Evolutionary conservation across 2,113 vertebrate genomes (phyloP), one percentile per base, ranked within the genome.

Genomic region (Psittacara wagleri): DNA sequence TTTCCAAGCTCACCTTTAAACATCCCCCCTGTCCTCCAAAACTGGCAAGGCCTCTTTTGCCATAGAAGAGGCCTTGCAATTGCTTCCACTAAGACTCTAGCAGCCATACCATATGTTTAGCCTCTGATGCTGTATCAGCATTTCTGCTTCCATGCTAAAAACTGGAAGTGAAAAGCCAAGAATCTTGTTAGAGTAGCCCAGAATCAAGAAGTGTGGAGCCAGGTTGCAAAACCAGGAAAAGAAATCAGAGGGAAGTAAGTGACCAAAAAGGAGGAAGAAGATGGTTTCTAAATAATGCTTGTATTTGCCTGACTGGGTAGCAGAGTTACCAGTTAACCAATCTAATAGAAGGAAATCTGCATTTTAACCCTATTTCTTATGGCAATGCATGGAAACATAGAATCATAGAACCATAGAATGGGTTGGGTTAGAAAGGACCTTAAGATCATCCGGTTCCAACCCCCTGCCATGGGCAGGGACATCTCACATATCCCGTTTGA

Each of bases 81-180:
- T 5, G 0, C 35, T 64, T 77, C 10, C 68, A 78, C 11, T 20
- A 17, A 66, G 59, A 49, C 24, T 59, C 39, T 2, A 55, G 62
- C 49, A 78, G 83, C 72, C 22, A 17, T 31, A 15, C 37, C 74
- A 67, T 2, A 7, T 25, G 35, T 3, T 4, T 35, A 73, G 74
- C 62, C 28, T 48, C 83, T 64, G 7, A 0, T n/a, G 86, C 86
- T 91, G 46, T 52, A 48, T 80, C 91, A 96, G 91, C 92, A 54
- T 80, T 48, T 91, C 88, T 90, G 52, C 43, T 92, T 64, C 91
- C 62, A 61, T n/a, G 33, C 62, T 61, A 37, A 74, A 79, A 96
- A 91, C 73, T 85, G 83, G 94, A 97, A 96, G 86, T 88, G 80
- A 95, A 95, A 95, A 95, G 74, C 48, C 69, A 35, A 59, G 33